These are phyloP conservation scores for Onychostoma macrolepis DNA, from an alignment of 2,113 vertebrate genomes.

Conservation along the genomic window DNA sequence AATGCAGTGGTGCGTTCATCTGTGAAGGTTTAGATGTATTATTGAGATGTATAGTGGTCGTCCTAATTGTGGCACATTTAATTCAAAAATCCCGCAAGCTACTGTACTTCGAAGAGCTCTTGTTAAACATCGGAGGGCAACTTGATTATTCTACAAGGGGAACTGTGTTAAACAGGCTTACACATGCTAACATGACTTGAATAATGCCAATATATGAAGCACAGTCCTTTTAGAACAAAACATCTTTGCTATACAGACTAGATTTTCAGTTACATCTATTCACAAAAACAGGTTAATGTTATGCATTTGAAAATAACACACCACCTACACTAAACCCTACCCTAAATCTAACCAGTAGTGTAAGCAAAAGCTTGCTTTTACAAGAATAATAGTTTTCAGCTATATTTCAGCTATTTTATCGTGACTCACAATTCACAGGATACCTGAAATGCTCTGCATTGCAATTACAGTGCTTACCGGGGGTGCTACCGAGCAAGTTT, in stretches of 20 bases:
- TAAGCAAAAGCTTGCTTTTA: background rate
- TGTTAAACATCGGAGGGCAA: background rate
- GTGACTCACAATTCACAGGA: background rate
- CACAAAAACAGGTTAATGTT: background rate
- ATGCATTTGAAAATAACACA: background rate
- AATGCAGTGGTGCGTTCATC: conserved; percentile 23
- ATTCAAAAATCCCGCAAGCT: background rate
- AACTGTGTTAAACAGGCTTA: background rate
- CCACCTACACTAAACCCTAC: background rate
- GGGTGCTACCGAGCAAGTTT: background rate
- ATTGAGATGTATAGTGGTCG: background rate
- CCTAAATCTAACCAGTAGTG: background rate
- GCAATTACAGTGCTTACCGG: background rate
- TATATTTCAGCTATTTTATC: background rate
- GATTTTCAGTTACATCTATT: background rate
- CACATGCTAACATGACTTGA: background rate
- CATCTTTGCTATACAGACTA: background rate
- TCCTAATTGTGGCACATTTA: background rate
- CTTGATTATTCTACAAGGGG: background rate
- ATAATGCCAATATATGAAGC: background rate
- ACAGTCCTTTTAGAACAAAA: background rate
- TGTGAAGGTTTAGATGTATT: conserved; percentile 5
- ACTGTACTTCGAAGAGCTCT: background rate
- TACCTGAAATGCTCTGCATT: background rate
- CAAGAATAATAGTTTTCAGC: background rate